These are phyloP conservation scores for Tiliacea aurago DNA, from an alignment of 2,888 invertebrate genomes.

Conservation along the genomic window DNA sequence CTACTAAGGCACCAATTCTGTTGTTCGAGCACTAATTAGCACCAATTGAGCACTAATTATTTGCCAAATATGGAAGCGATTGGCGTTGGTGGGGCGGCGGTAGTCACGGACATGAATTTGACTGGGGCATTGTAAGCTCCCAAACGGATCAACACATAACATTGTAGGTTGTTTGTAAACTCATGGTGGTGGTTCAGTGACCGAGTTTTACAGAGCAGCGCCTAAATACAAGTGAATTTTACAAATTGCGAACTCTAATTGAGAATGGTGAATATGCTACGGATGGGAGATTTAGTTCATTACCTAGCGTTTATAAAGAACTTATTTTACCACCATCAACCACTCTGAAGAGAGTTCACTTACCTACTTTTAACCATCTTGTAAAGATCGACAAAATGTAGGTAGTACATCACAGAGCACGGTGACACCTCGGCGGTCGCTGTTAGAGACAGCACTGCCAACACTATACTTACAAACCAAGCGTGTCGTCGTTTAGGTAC, in stretches of 20 bases:
- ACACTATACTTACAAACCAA: too few relatives aligned
- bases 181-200: background rate
- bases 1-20: too few relatives aligned
- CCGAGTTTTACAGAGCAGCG: background rate
- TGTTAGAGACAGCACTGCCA: too few relatives aligned
- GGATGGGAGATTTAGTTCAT: background rate
- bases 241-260: background rate
- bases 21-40: too few relatives aligned
- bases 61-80: too few relatives aligned
- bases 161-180: background rate
- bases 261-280: background rate
- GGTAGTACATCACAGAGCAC: background rate
- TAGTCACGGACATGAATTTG: too few relatives aligned
- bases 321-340: background rate
- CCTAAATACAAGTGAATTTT: background rate
- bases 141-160: background rate
- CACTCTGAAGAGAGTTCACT: background rate
- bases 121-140: background rate
- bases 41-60: too few relatives aligned
- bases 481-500: too few relatives aligned
- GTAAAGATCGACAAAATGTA: background rate
- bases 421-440: too few relatives aligned
- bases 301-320: background rate
- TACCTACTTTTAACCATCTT: background rate
- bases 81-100: too few relatives aligned